Percentiles rank a stretch among this genome's conserved stretches.
phyloP scores from a whole-genome alignment of 2,888 invertebrate species.

The Phyto melanocephala region DNA sequence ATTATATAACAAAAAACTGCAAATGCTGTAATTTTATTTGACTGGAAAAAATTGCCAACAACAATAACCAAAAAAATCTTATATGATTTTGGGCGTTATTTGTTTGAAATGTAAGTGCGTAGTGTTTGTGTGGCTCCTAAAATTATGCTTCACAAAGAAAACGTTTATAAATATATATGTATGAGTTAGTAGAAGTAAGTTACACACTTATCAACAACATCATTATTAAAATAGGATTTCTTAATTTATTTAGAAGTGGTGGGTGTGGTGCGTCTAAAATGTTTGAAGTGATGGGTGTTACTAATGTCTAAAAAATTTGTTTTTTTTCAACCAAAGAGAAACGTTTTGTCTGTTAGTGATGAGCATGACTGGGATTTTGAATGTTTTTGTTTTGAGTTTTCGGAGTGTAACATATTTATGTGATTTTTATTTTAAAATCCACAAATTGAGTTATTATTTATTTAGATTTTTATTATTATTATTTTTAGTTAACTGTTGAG shows the following conservation, averaged over 20 bases:
- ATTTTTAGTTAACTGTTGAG: neutral
- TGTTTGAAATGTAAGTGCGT: neutral
- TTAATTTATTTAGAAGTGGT: slow-evolving; percentile 22
- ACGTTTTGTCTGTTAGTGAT: slow-evolving; percentile 16
- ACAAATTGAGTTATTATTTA: slow-evolving; percentile 18
- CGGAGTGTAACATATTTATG: neutral
- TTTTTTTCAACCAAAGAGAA: neutral
- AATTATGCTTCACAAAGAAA: slow-evolving; percentile 8
- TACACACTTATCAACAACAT: slow-evolving; percentile 45
- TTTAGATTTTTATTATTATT: neutral
- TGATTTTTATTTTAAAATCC: neutral
- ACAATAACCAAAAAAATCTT: slow-evolving; percentile 25
- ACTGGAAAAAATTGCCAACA: neutral
- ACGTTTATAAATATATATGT: neutral
- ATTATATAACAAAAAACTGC: slow-evolving; percentile 31
- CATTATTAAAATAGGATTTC: slow-evolving; percentile 3
- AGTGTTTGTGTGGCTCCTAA: neutral
- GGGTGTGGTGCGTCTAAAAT: slow-evolving; percentile 56
- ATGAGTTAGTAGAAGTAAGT: neutral
- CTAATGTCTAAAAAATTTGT: slow-evolving; percentile 5
- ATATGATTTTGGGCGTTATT: slow-evolving; percentile 46
- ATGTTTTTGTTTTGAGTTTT: neutral
- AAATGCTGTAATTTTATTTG: slow-evolving; percentile 61
- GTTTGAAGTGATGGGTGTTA: slow-evolving; percentile 34
- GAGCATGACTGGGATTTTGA: slow-evolving; percentile 10